Conservation (phyloP, 2,113 vertebrate species). For the Ammodytes marinus region DNA sequence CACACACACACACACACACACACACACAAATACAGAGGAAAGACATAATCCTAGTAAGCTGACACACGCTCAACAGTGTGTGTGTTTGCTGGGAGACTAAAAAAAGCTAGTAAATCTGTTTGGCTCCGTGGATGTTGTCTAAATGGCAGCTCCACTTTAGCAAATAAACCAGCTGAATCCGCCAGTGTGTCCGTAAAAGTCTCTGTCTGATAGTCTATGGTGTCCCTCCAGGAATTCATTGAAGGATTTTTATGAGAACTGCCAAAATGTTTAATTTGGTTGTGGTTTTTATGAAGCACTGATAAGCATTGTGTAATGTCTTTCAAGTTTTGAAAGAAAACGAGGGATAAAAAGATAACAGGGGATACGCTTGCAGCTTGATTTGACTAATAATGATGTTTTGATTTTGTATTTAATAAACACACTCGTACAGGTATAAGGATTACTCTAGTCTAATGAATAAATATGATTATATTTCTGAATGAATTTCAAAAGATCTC, state of each 20-base stretch:
- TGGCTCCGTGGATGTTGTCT: conserved; percentile 69
- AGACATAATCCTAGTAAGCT: conserved; percentile 56
- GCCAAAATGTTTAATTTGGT: conserved; percentile 68
- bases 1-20: too few species aligned
- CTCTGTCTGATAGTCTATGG: conserved; percentile 59
- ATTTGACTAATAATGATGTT: conserved; percentile 24
- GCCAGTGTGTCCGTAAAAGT: conserved; percentile 64
- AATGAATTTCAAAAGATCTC: conserved; percentile 9
- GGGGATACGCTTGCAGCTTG: conserved; percentile 28
- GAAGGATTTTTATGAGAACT: conserved; percentile 44
- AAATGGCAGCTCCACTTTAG: conserved; percentile 71
- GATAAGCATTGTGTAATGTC: conserved; percentile 44
- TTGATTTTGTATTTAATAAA: conserved; percentile 8
- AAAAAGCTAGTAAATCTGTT: conserved; percentile 75
- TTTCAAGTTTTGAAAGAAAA: conserved; percentile 37
- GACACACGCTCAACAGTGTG: conserved; percentile 63
- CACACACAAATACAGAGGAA: conserved; percentile 39
- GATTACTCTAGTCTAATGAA: background rate
- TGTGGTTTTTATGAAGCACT: conserved; percentile 45
- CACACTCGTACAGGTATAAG: background rate
- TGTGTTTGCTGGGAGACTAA: conserved; percentile 71
- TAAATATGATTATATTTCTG: background rate
- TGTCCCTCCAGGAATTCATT: conserved; percentile 62
- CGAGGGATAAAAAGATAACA: conserved; percentile 12
- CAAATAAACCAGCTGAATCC: conserved; percentile 69